A percentile compares a stretch with the other conserved stretches of the same genome.
These are phyloP conservation scores for Tridacna gigas DNA, from an alignment of 2,888 invertebrate species.

Conservation along the genomic window DNA sequence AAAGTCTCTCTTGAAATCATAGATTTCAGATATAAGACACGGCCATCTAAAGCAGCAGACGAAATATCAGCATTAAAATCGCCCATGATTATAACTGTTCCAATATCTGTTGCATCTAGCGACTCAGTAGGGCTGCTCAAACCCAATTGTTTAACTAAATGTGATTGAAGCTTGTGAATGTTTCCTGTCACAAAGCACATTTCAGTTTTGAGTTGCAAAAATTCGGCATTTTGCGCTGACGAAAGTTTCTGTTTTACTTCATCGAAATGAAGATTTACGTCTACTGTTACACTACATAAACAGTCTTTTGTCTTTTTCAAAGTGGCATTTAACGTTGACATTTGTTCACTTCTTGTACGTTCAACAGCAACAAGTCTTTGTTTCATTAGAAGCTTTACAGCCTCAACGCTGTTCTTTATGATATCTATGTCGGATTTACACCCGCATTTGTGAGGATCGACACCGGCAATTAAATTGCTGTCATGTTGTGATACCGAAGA, in stretches of 20 bases:
- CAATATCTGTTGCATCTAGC: too few species aligned
- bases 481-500: neutral
- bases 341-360: neutral
- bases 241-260: too few species aligned
- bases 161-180: neutral
- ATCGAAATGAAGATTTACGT: too few species aligned
- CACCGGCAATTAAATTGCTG: neutral
- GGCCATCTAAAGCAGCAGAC: neutral
- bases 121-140: too few species aligned
- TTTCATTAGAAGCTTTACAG: neutral
- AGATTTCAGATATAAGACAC: neutral
- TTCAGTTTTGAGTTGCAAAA: neutral
- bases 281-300: too few species aligned
- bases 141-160: neutral
- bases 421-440: neutral
- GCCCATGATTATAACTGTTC: constrained; percentile 4
- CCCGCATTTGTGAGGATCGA: neutral
- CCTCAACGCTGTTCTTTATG: neutral
- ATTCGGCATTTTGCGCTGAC: too few species aligned
- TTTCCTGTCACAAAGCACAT: neutral
- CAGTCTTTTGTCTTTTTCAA: neutral
- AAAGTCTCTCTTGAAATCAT: neutral
- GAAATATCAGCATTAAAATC: constrained; percentile 16
- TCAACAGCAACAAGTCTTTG: neutral
- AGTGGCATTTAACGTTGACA: neutral